Conservation (phyloP, 1,140 invertebrate genomes). For the Danaus melanippus region DNA sequence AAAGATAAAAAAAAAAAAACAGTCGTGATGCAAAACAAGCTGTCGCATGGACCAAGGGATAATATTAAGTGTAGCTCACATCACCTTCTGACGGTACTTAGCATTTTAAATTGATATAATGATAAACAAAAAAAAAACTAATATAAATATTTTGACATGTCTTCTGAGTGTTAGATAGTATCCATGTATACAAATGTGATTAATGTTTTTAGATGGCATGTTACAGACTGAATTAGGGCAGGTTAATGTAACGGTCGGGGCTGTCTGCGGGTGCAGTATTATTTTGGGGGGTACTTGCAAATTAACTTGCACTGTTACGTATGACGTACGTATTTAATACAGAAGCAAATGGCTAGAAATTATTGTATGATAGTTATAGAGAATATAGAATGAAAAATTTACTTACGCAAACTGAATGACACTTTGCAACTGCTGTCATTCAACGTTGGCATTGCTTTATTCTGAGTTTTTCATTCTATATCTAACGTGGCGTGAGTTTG, state of each 20-base stretch:
- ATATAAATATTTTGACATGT: slow-evolving; percentile 47
- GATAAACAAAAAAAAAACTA: slow-evolving; percentile 23
- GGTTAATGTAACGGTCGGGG: slow-evolving; percentile 28
- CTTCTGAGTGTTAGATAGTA: slow-evolving; percentile 47
- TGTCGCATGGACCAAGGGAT: slow-evolving; percentile 65
- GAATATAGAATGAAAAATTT: too few relatives aligned
- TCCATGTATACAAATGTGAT: slow-evolving; percentile 60
- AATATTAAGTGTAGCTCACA: slow-evolving; percentile 61
- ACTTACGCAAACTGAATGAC: too few relatives aligned
- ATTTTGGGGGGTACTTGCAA: slow-evolving; percentile 32
- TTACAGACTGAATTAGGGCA: slow-evolving; percentile 46
- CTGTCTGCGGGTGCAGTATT: slow-evolving; percentile 52
- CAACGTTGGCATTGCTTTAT: too few relatives aligned
- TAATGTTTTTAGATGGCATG: slow-evolving; percentile 50
- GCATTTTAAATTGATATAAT: slow-evolving; percentile 50
- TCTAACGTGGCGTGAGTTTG: too few relatives aligned
- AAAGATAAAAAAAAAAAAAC: too few relatives aligned
- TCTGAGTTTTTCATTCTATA: too few relatives aligned
- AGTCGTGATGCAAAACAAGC: slow-evolving; percentile 52
- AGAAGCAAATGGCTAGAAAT: too few relatives aligned
- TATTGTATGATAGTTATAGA: too few relatives aligned
- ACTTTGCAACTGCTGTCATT: too few relatives aligned
- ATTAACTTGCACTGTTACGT: neutral
- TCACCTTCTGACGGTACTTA: slow-evolving; percentile 54
- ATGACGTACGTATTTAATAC: too few relatives aligned